phyloP scores from a whole-genome alignment of 2,113 vertebrate species.

The Actinemys pallida region DNA sequence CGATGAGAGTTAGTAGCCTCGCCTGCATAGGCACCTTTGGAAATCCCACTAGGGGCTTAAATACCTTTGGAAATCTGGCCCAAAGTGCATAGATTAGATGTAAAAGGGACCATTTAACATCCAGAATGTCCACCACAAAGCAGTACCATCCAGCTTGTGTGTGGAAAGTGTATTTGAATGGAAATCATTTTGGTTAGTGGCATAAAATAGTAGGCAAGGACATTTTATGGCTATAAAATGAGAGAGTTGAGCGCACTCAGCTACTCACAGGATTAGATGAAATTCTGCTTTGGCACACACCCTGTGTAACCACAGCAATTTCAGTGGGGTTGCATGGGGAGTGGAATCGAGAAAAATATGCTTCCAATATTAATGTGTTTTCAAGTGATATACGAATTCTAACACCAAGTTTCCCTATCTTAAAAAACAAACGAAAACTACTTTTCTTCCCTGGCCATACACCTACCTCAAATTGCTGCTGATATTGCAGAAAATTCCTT shows the following conservation, averaged over 20 bases:
- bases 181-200: not conserved
- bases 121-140: not conserved
- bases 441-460: not conserved
- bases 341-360: not conserved
- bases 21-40: not conserved
- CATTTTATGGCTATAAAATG: conserved; percentile 34
- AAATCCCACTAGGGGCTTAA: not conserved
- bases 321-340: not conserved
- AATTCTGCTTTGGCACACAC: not conserved
- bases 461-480: not conserved
- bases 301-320: not conserved
- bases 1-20: not conserved
- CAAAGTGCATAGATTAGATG: not conserved
- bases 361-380: conserved; percentile 25
- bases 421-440: not conserved
- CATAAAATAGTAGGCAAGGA: conserved; percentile 27
- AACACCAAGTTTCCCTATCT: conserved; percentile 5
- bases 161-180: not conserved
- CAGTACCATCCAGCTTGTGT: not conserved
- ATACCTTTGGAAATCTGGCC: not conserved
- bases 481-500: not conserved
- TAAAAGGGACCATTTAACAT: not conserved
- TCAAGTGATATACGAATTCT: conserved; percentile 11
- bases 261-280: not conserved
- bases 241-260: not conserved